These are phyloP conservation scores for Neolamprologus variostigma DNA, from an alignment of 2,113 vertebrate genomes.

Conservation along the genomic window DNA sequence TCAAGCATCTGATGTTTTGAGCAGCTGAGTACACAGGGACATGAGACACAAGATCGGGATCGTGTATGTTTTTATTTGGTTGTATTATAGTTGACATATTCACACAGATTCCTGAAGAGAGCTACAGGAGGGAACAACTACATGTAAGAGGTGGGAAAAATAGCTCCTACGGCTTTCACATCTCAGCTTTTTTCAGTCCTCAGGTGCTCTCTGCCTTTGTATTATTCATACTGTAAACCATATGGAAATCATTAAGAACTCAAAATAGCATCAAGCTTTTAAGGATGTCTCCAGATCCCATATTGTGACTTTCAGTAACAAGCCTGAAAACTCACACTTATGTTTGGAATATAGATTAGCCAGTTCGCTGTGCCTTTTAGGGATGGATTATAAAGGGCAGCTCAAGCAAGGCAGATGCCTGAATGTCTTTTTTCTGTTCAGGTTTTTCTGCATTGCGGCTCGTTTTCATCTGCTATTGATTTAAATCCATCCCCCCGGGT, in stretches of 20 bases:
- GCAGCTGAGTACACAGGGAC: constrained; percentile 50
- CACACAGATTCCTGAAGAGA: constrained; percentile 3
- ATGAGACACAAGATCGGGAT: neutral
- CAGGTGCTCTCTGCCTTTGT: neutral
- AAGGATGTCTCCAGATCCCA: constrained; percentile 15
- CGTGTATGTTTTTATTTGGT: constrained; percentile 4
- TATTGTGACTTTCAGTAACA: neutral
- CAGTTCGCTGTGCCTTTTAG: constrained; percentile 8
- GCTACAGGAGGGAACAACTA: neutral
- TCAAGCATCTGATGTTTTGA: constrained; percentile 55
- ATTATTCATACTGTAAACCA: neutral
- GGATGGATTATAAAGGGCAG: constrained; percentile 33
- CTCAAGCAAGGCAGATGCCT: constrained; percentile 38
- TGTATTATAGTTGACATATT: constrained; percentile 1
- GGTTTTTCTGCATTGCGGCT: constrained; percentile 48
- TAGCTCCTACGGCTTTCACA: neutral
- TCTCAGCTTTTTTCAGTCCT: neutral
- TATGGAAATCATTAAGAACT: neutral
- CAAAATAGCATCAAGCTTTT: neutral
- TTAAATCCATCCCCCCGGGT: constrained; percentile 44
- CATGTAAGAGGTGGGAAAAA: neutral
- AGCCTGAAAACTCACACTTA: constrained; percentile 4
- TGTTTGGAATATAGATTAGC: constrained; percentile 31
- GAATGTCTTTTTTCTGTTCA: constrained; percentile 9
- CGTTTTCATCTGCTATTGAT: constrained; percentile 71